Evolutionary conservation across 1,140 invertebrate genomes (phyloP).

Genomic region (Saccostrea cuccullata): DNA sequence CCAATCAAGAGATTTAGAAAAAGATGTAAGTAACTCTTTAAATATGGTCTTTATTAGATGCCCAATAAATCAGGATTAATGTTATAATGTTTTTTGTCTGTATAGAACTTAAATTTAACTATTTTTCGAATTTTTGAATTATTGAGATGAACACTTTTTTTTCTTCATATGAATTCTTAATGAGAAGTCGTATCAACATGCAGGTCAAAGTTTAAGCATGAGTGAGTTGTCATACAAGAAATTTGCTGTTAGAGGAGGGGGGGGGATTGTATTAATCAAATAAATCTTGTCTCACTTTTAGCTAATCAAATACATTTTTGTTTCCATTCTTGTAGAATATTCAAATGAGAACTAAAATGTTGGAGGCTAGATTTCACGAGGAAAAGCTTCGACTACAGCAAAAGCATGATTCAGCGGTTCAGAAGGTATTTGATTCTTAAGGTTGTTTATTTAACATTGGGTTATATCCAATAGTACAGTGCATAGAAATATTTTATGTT

Average conservation of each 20-base stretch:
- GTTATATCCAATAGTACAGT: no score
- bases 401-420: conserved; percentile 77
- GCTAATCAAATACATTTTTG: not conserved
- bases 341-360: conserved; percentile 76
- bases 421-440: conserved; percentile 69
- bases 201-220: no score
- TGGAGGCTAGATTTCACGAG: conserved; percentile 78
- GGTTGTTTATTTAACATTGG: not conserved
- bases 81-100: not conserved
- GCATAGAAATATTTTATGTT: no score
- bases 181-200: no score
- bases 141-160: no score
- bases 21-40: conserved; percentile 59
- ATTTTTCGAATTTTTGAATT: not conserved
- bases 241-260: no score
- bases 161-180: no score
- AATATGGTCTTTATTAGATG: not conserved
- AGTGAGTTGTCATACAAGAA: no score
- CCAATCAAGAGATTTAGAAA: conserved; percentile 52
- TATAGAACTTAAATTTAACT: not conserved
- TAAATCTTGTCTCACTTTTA: no score
- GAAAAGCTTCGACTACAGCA: conserved; percentile 78
- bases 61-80: not conserved
- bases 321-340: conserved; percentile 60
- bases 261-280: no score